Percentiles rank a stretch among this genome's conserved stretches.
These are phyloP conservation scores for Neodon shergylaensis DNA, from an alignment of 2,113 vertebrate species.

Conservation along the genomic window DNA sequence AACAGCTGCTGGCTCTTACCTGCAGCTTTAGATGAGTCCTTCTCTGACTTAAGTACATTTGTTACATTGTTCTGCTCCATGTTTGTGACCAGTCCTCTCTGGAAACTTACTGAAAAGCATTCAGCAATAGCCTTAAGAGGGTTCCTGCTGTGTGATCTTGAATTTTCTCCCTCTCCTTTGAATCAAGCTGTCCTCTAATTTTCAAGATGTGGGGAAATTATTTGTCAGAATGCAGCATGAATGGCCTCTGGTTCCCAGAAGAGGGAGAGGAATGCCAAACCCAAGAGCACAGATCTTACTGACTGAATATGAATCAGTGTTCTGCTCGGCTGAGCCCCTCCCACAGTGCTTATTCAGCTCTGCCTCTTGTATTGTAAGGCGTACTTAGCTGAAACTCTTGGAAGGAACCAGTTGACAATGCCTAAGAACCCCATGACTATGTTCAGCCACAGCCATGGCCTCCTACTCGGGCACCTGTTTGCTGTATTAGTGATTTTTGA, in stretches of 20 bases:
- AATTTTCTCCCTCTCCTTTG: neutral
- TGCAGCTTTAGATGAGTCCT: neutral
- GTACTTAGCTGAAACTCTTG: neutral
- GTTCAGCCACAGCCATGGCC: neutral
- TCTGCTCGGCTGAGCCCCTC: neutral
- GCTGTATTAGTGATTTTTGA: no score
- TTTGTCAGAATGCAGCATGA: neutral
- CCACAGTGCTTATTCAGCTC: neutral
- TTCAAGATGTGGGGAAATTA: neutral
- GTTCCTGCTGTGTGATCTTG: no score
- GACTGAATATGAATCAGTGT: neutral
- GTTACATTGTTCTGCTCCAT: neutral
- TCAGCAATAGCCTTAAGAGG: neutral
- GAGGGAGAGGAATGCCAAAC: neutral
- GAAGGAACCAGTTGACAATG: neutral
- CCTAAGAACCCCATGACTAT: neutral
- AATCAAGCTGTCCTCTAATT: neutral
- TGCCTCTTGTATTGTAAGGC: neutral
- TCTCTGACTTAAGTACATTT: neutral
- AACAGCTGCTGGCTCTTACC: neutral
- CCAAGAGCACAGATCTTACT: neutral
- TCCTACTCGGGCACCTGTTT: neutral
- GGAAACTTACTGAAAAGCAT: neutral
- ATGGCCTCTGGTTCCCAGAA: neutral
- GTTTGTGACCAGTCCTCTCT: neutral